phyloP scores from a whole-genome alignment of 2,113 vertebrate genomes.

The Capreolus pygargus region DNA sequence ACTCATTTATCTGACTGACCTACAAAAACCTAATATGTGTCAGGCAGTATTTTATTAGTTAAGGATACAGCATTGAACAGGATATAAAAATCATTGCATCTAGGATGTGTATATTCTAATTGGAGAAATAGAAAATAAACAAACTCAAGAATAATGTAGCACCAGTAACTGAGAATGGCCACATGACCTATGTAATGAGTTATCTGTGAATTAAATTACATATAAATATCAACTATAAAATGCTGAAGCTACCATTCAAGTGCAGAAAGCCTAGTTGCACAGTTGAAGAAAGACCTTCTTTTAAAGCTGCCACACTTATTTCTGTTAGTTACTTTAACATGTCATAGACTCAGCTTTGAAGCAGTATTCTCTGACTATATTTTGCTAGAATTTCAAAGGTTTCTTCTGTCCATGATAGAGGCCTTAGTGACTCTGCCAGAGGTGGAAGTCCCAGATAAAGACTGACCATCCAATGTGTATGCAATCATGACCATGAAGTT shows the following conservation, averaged over 20 bases:
- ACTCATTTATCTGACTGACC: background rate
- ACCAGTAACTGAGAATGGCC: background rate
- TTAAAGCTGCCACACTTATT: background rate
- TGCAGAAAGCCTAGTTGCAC: background rate
- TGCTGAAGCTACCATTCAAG: background rate
- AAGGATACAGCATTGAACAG: background rate
- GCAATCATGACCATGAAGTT: background rate
- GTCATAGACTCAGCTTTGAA: background rate
- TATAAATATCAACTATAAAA: background rate
- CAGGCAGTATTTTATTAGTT: background rate
- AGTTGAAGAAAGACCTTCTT: background rate
- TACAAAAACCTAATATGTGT: background rate
- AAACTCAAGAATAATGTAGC: background rate
- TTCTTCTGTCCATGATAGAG: background rate
- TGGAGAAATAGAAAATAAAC: background rate
- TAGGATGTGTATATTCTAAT: background rate
- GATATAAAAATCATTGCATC: background rate
- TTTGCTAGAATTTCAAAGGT: background rate
- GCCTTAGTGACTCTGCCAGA: background rate
- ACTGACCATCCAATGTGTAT: background rate
- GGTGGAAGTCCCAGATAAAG: background rate
- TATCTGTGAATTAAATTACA: background rate
- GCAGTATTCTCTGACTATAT: background rate
- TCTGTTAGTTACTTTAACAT: background rate
- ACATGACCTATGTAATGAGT: background rate